Base-by-base conservation (phyloP, 2,888 invertebrate genomes). In the Anoplius nigerrimus region DNA sequence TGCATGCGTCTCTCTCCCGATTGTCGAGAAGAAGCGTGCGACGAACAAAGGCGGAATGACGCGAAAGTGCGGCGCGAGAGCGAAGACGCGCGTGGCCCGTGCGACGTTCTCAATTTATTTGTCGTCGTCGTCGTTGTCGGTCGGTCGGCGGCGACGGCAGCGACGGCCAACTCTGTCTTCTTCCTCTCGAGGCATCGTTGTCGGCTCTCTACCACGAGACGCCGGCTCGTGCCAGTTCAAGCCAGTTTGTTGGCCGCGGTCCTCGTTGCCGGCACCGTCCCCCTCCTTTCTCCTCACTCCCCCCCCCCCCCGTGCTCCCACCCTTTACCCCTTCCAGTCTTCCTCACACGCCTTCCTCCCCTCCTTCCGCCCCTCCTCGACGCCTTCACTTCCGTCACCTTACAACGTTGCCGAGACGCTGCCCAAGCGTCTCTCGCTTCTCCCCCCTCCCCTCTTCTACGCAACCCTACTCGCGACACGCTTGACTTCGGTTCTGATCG, bases 181-280 rank as follows among this genome's bases (percentile, higher is more conserved):
- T 43, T 48, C 11, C 46, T 61, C 48, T 21, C 60, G 56, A 27
- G 43, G 59, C 73, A 53, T 62, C 72, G 78, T 68, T 76, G 79
- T 80, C 76, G 73, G 69, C 55, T 81, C 55, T 81, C 67, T 62
- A 74, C 74, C 34, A 34, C 58, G 64, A 67, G 66, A 66, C 61
- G 76, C 81, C 76, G 81, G 86, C 82, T 85, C 64, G 70, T 69
- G 81, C 86, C 86, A 82, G 86, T 86, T 84, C 74, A 62, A 86
- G 84, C 86, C 85, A 82, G 86, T 86, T 86, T 79, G 65, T 66
- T 70, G 62, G 71, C 71, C 69, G 59, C 72, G 67, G 77, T 72
- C 65, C 71, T 57, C 56, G 66, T 34, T 45, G 57, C 43, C 46
- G 27, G 8, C 57, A 42, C 42, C 48, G 11, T n/a, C 45, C 15